These are phyloP conservation scores for Dromas ardeola DNA, from an alignment of 2,113 vertebrate genomes.

Conservation along the genomic window DNA sequence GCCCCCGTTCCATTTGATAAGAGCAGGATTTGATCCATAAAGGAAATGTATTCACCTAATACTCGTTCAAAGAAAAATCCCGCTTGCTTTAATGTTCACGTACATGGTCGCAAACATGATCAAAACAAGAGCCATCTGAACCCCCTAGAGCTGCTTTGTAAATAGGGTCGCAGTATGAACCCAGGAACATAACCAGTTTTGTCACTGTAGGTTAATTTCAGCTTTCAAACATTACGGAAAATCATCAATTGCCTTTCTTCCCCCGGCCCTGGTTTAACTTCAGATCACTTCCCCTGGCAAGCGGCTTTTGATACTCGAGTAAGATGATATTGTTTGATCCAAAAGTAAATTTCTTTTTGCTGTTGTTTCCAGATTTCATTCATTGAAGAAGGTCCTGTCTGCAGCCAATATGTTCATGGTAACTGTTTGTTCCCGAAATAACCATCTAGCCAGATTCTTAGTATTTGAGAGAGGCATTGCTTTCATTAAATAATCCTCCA, in stretches of 20 bases:
- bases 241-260: neutral
- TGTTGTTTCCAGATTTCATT: constrained; percentile 42
- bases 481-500: constrained; percentile 47
- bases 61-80: neutral
- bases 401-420: constrained; percentile 17
- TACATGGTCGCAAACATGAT: neutral
- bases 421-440: constrained; percentile 58
- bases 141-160: neutral
- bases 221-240: neutral
- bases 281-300: neutral
- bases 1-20: neutral
- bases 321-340: constrained; percentile 5
- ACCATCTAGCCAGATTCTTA: constrained; percentile 25
- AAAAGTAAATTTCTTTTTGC: constrained; percentile 15
- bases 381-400: constrained; percentile 28
- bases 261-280: neutral
- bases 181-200: neutral
- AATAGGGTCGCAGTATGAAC: neutral
- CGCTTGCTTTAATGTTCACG: neutral
- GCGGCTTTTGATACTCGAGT: constrained; percentile 1
- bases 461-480: constrained; percentile 36
- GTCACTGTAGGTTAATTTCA: neutral
- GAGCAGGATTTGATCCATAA: neutral
- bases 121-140: neutral
- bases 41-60: neutral